These are phyloP conservation scores for Gracilinanus agilis DNA, from an alignment of 2,113 vertebrate species.

Conservation along the genomic window DNA sequence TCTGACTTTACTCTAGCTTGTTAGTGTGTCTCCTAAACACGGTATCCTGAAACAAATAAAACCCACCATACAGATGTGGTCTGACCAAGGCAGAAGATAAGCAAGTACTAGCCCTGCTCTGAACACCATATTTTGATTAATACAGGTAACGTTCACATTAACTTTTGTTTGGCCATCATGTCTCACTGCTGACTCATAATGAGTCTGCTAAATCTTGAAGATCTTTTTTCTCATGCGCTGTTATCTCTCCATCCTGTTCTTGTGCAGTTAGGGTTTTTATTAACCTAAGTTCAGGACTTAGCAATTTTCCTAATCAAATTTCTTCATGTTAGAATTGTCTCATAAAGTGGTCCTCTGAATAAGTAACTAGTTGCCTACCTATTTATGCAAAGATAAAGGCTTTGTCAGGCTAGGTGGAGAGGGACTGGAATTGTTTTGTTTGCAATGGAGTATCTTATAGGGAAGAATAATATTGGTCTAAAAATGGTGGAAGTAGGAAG, in stretches of 20 bases:
- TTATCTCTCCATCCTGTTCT: neutral
- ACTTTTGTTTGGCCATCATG: neutral
- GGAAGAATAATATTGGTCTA: neutral
- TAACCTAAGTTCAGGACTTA: neutral
- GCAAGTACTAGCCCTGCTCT: neutral
- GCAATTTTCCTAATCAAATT: neutral
- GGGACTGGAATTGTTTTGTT: neutral
- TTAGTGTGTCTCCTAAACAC: neutral
- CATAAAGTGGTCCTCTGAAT: neutral
- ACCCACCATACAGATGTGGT: neutral
- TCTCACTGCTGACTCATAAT: neutral
- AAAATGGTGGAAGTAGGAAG: neutral
- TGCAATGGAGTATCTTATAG: neutral
- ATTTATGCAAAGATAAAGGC: neutral
- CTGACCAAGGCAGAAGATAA: neutral
- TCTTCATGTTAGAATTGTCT: neutral
- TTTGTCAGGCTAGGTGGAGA: neutral
- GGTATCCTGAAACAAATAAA: neutral
- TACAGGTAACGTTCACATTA: neutral
- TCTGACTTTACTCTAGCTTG: neutral
- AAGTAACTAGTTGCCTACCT: neutral
- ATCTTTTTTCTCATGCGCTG: neutral
- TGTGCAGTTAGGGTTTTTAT: neutral
- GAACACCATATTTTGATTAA: neutral
- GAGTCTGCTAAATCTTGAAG: neutral